A percentile compares a stretch with the other conserved stretches of the same genome.
phyloP scores from a whole-genome alignment of 1,140 invertebrate genomes.

The Procambarus virginalis region DNA sequence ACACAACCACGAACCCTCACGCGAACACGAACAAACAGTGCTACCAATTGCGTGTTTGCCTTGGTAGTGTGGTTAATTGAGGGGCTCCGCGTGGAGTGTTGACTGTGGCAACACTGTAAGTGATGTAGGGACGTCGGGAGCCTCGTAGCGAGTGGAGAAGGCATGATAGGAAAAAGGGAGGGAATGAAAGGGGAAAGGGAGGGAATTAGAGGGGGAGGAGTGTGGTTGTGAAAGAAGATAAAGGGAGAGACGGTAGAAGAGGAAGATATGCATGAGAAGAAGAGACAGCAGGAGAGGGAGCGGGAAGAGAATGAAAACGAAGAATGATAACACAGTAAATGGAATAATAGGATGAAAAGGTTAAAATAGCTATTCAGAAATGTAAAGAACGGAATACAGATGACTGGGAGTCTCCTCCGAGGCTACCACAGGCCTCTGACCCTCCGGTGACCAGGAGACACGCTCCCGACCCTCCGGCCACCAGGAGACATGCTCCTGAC shows the following conservation, averaged over 20 bases:
- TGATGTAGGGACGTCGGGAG: background rate
- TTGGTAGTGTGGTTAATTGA: constrained; percentile 15
- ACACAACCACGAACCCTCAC: background rate
- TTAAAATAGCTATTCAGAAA: no score
- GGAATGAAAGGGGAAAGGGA: background rate
- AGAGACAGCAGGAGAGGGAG: no score
- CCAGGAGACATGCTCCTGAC: no score
- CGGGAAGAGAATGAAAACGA: no score
- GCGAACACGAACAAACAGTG: background rate
- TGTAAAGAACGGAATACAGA: no score
- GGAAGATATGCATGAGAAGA: background rate
- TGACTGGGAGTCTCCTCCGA: no score
- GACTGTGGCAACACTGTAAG: constrained; percentile 16
- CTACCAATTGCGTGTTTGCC: constrained; percentile 11
- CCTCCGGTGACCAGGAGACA: no score
- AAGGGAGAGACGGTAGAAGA: background rate
- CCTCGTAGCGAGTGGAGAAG: background rate
- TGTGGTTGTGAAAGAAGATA: background rate
- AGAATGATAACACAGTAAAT: no score
- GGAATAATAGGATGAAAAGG: no score
- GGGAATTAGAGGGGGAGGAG: background rate
- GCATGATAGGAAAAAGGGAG: background rate
- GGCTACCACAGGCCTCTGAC: no score
- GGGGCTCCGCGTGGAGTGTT: background rate
- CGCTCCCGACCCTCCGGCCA: no score